Conservation (phyloP, 1,140 invertebrate genomes). For the Kradibia gibbosae region DNA sequence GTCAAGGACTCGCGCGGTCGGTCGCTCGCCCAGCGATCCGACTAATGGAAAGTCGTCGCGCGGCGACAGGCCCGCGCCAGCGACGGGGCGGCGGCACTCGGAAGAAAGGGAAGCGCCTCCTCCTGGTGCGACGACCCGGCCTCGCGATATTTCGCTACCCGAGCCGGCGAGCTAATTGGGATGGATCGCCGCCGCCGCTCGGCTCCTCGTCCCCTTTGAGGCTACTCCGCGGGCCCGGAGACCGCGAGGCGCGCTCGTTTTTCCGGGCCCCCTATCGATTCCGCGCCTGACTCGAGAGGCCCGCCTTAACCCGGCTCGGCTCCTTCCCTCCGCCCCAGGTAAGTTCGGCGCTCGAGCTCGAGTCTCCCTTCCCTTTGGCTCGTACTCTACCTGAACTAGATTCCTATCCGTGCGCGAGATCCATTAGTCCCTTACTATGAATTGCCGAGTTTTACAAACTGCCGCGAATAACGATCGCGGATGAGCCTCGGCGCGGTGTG, state of each 20-base stretch:
- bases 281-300: background rate
- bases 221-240: no score
- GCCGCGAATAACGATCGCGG: no score
- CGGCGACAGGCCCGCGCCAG: constrained; percentile 2
- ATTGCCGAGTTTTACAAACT: no score
- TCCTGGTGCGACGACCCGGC: background rate
- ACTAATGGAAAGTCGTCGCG: constrained; percentile 42
- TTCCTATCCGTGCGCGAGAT: no score
- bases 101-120: background rate
- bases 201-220: no score
- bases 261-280: background rate
- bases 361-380: no score
- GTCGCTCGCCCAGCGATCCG: constrained; percentile 39
- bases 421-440: no score
- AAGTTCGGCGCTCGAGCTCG: no score
- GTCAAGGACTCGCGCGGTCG: constrained; percentile 65
- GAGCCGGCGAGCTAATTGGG: background rate
- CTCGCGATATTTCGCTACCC: background rate
- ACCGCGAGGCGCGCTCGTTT: background rate
- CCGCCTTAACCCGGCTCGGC: no score
- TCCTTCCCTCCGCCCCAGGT: background rate
- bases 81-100: background rate
- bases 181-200: background rate
- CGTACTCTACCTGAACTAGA: no score
- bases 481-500: no score